These are phyloP conservation scores for Epiblema foenella DNA, from an alignment of 2,888 invertebrate species.

Conservation along the genomic window DNA sequence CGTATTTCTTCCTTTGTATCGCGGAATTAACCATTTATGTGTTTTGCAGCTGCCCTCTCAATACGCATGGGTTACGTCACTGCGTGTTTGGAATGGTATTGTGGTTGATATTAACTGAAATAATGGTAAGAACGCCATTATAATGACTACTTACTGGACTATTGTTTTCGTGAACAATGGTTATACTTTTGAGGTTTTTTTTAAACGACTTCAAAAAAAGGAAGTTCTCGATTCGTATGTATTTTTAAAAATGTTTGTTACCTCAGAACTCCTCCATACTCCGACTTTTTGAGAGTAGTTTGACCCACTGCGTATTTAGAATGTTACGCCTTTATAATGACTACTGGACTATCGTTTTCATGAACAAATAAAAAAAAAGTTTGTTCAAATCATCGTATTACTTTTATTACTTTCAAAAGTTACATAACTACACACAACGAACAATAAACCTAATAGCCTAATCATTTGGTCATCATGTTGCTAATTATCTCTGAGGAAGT, in stretches of 20 bases:
- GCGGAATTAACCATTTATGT: constrained; percentile 34
- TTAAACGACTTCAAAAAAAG: background rate
- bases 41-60: constrained; percentile 35
- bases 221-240: no score
- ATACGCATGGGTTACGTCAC: constrained; percentile 35
- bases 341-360: constrained; percentile 30
- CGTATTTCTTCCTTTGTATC: constrained; percentile 31
- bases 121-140: constrained; percentile 2
- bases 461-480: constrained; percentile 2
- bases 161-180: constrained; percentile 38
- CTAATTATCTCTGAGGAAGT: constrained; percentile 18
- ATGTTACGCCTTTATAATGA: constrained; percentile 6
- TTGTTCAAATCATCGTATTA: no score
- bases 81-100: constrained; percentile 25
- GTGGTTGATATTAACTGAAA: constrained; percentile 1
- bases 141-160: constrained; percentile 16
- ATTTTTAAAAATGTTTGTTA: no score
- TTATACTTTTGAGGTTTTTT: constrained; percentile 15
- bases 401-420: no score
- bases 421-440: no score
- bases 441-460: background rate
- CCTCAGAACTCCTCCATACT: no score
- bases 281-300: no score
- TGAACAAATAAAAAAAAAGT: constrained; percentile 4
- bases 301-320: constrained; percentile 16